Evolutionary conservation across 2,797 vertebrate species (phyloP).

Genomic region (Heteromormyrus szaboi): DNA sequence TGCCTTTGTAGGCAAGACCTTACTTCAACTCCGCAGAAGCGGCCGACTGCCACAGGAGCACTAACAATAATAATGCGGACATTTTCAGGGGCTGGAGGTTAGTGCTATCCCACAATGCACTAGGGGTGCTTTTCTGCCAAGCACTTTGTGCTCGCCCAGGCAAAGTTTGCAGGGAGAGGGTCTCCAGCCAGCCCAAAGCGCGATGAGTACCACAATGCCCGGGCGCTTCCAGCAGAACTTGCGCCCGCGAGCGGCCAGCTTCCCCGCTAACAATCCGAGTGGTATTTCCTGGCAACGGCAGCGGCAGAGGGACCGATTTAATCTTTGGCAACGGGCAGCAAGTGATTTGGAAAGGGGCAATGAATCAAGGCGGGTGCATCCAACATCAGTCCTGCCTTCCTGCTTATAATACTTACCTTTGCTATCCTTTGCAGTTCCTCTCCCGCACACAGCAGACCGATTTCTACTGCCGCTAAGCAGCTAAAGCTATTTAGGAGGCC

Average conservation of each 20-base stretch:
- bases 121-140: not conserved
- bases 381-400: conserved; percentile 7
- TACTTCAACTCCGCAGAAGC: not conserved
- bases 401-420: conserved; percentile 14
- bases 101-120: not conserved
- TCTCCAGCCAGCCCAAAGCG: not conserved
- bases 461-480: not conserved
- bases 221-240: not conserved
- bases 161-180: not conserved
- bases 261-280: not conserved
- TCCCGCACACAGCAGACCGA: not conserved
- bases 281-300: not conserved
- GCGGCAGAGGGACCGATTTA: not conserved
- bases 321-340: not conserved
- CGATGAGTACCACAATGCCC: not conserved
- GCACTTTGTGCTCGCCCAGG: not conserved
- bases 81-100: not conserved
- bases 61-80: not conserved
- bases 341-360: not conserved
- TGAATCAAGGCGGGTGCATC: not conserved
- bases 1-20: not conserved
- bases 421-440: not conserved
- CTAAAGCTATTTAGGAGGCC: not conserved
- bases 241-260: not conserved
- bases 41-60: not conserved